These are phyloP conservation scores for Toxonevra muliebris DNA, from an alignment of 2,888 invertebrate species.

Conservation along the genomic window DNA sequence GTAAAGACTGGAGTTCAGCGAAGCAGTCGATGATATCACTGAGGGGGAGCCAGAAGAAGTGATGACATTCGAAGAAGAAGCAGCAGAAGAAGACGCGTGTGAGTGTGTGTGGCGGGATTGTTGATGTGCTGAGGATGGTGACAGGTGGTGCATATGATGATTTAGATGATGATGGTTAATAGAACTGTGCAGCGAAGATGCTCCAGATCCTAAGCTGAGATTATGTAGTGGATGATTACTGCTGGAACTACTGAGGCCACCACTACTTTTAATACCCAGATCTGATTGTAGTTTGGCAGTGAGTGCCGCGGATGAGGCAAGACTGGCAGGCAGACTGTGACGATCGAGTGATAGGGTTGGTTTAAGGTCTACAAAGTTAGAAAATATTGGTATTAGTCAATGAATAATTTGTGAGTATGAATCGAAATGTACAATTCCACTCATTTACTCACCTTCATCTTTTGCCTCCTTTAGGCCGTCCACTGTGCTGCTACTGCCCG, in stretches of 20 bases:
- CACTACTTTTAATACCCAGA: slow-evolving; percentile 45
- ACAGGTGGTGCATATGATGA: slow-evolving; percentile 42
- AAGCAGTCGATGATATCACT: slow-evolving; percentile 8
- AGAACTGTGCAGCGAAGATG: slow-evolving; percentile 43
- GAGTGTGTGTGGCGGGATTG: slow-evolving; percentile 36
- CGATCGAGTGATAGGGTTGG: slow-evolving; percentile 60
- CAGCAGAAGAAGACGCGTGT: slow-evolving; percentile 29
- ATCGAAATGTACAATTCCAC: background rate
- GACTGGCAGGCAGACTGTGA: slow-evolving; percentile 45
- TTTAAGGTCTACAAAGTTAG: slow-evolving; percentile 55
- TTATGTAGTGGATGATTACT: slow-evolving; percentile 44
- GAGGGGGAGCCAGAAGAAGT: slow-evolving; percentile 10
- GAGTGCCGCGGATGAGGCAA: slow-evolving; percentile 41
- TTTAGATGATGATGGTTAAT: slow-evolving; percentile 46
- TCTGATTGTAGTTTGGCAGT: slow-evolving; percentile 53
- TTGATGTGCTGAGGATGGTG: slow-evolving; percentile 41
- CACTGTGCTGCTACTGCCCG: slow-evolving; percentile 64
- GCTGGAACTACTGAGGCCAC: slow-evolving; percentile 31
- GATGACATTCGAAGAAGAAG: slow-evolving; percentile 28
- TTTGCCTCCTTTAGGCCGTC: slow-evolving; percentile 46
- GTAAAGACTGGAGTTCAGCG: slow-evolving; percentile 51
- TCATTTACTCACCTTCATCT: slow-evolving; percentile 46
- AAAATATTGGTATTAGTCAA: background rate
- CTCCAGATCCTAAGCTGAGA: slow-evolving; percentile 41
- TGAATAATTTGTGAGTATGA: background rate